Evolutionary conservation across 2,888 invertebrate genomes (phyloP).

Genomic region (Lottia scabra): DNA sequence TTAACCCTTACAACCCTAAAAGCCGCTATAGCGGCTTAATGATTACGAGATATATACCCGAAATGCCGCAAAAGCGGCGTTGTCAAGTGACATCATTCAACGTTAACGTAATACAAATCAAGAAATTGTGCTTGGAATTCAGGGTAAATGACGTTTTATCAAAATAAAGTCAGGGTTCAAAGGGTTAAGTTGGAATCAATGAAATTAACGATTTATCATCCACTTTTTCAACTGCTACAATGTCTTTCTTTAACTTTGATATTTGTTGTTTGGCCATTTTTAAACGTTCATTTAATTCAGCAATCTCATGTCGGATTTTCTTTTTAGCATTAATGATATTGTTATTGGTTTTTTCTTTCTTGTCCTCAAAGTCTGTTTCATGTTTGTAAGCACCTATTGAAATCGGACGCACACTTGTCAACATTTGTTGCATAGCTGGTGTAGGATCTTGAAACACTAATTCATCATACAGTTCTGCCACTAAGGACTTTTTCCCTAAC

Average conservation of each 20-base stretch:
- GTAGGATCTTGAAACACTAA: conserved; percentile 76
- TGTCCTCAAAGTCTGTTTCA: conserved; percentile 90
- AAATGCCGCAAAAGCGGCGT: no score
- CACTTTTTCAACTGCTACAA: conserved; percentile 77
- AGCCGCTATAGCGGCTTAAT: no score
- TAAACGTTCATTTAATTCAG: conserved; percentile 65
- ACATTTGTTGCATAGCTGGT: conserved; percentile 84
- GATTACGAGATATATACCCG: no score
- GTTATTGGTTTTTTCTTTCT: conserved; percentile 78
- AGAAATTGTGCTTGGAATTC: no score
- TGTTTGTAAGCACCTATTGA: conserved; percentile 81
- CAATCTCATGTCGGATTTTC: conserved; percentile 70
- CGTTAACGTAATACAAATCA: no score
- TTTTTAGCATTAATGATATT: conserved; percentile 83
- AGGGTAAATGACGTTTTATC: no score
- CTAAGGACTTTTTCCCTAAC: conserved; percentile 74
- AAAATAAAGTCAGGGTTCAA: no score
- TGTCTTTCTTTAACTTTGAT: conserved; percentile 76
- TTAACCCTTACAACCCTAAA: no score
- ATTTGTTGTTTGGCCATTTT: conserved; percentile 74
- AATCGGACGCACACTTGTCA: conserved; percentile 82
- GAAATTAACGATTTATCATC: conserved; percentile 6
- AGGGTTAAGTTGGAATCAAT: neutral
- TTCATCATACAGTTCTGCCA: conserved; percentile 96
- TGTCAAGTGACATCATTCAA: no score